phyloP scores from a whole-genome alignment of 2,113 vertebrate species.

The Butastur rufipennis region DNA sequence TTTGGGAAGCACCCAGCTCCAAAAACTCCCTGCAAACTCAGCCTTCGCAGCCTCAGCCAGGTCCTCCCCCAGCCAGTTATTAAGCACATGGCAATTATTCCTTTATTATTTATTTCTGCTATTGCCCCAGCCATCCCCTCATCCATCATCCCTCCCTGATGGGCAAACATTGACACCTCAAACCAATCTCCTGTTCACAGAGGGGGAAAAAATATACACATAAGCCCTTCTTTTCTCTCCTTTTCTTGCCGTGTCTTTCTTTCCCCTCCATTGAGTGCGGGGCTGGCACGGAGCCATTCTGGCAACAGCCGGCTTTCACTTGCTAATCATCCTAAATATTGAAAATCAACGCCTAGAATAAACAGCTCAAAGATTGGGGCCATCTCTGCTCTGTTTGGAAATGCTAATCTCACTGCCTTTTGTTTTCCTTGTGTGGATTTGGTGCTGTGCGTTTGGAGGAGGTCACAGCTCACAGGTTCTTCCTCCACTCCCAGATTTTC shows the following conservation, averaged over 20 bases:
- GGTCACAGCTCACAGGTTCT: conserved; percentile 53
- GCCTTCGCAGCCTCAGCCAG: neutral
- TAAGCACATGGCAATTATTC: neutral
- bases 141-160: conserved; percentile 44
- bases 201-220: conserved; percentile 48
- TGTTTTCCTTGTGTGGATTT: conserved; percentile 57
- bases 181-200: conserved; percentile 52
- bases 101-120: conserved; percentile 46
- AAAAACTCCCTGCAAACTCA: neutral
- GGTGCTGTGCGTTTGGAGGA: conserved; percentile 43
- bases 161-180: conserved; percentile 56
- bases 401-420: conserved; percentile 67
- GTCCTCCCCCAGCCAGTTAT: neutral
- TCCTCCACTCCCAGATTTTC: neutral
- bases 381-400: conserved; percentile 69
- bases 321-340: conserved; percentile 84
- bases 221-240: conserved; percentile 43
- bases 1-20: neutral
- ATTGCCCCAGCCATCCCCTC: neutral
- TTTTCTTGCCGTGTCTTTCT: conserved; percentile 59
- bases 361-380: conserved; percentile 69
- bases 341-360: conserved; percentile 74
- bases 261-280: conserved; percentile 50
- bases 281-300: conserved; percentile 64
- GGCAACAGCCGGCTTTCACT: conserved; percentile 76